These are phyloP conservation scores for Cotesia congregata DNA, from an alignment of 2,888 invertebrate genomes.

Conservation along the genomic window DNA sequence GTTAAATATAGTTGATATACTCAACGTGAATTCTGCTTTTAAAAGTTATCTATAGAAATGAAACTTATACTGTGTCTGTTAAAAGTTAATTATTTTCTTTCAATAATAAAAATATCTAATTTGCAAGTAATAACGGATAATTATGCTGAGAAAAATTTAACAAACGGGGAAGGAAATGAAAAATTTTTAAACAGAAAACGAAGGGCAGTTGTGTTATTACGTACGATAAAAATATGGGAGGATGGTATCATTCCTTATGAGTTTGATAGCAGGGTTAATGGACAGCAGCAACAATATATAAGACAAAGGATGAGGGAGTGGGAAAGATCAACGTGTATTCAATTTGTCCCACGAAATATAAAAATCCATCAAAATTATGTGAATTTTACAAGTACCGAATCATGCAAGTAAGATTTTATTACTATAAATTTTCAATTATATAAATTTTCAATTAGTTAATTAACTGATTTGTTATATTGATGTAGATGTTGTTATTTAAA, in stretches of 20 bases:
- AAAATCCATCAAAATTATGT: not conserved
- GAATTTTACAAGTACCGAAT: not conserved
- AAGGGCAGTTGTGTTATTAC: not conserved
- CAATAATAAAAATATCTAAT: too few relatives aligned
- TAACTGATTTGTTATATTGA: not conserved
- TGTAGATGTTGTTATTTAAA: not conserved
- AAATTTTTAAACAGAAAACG: not conserved
- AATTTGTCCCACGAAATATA: not conserved
- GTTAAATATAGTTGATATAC: too few relatives aligned
- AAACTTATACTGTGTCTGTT: too few relatives aligned
- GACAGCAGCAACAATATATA: not conserved
- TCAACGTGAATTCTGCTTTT: too few relatives aligned
- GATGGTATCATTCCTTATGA: not conserved
- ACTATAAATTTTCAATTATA: too few relatives aligned
- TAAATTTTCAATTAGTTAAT: too few relatives aligned
- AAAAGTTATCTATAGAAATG: too few relatives aligned
- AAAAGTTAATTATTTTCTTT: too few relatives aligned
- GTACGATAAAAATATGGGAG: not conserved
- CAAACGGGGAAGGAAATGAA: not conserved
- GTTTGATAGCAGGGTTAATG: not conserved
- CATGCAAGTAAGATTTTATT: not conserved
- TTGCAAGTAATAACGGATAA: not conserved
- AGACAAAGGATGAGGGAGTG: not conserved
- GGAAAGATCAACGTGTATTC: not conserved
- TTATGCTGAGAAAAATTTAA: not conserved